A percentile compares a stretch with the other conserved stretches of the same genome.
Conservation (phyloP, 2,888 invertebrate genomes). For the Chymomyza procnemis region DNA sequence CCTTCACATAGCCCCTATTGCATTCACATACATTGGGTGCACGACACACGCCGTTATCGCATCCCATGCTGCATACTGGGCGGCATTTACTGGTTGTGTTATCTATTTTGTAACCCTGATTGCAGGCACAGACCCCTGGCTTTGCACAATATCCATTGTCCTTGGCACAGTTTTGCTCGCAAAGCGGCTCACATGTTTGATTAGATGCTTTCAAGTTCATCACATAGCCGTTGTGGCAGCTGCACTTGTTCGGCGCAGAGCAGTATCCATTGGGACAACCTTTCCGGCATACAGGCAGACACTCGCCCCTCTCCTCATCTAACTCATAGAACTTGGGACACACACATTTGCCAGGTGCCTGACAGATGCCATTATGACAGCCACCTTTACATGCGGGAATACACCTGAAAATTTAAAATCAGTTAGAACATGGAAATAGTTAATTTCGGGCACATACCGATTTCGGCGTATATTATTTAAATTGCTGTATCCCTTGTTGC, state of each 20-base stretch:
- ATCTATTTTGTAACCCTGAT: conserved; percentile 12
- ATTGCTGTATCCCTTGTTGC: conserved; percentile 75
- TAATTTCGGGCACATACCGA: conserved; percentile 29
- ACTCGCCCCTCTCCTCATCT: conserved; percentile 44
- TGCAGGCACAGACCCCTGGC: conserved; percentile 31
- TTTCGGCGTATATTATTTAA: conserved; percentile 36
- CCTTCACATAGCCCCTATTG: conserved; percentile 26
- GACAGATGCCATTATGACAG: conserved; percentile 71
- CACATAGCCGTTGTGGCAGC: conserved; percentile 80
- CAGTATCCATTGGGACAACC: conserved; percentile 75
- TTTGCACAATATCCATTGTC: conserved; percentile 33
- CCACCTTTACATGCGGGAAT: conserved; percentile 66
- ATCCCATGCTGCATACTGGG: conserved; percentile 42
- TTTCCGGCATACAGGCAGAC: conserved; percentile 64
- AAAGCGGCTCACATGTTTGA: conserved; percentile 67
- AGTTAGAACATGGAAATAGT: not conserved
- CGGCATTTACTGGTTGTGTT: conserved; percentile 25
- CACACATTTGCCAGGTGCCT: conserved; percentile 60
- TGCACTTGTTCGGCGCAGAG: conserved; percentile 80
- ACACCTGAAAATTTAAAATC: conserved; percentile 52
- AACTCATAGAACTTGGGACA: conserved; percentile 50
- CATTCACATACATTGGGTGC: conserved; percentile 44
- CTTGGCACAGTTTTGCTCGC: conserved; percentile 24
- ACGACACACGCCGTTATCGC: conserved; percentile 50
- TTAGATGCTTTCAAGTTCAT: conserved; percentile 59